These are phyloP conservation scores for Oreochromis aureus DNA, from an alignment of 2,113 vertebrate genomes.

Conservation along the genomic window DNA sequence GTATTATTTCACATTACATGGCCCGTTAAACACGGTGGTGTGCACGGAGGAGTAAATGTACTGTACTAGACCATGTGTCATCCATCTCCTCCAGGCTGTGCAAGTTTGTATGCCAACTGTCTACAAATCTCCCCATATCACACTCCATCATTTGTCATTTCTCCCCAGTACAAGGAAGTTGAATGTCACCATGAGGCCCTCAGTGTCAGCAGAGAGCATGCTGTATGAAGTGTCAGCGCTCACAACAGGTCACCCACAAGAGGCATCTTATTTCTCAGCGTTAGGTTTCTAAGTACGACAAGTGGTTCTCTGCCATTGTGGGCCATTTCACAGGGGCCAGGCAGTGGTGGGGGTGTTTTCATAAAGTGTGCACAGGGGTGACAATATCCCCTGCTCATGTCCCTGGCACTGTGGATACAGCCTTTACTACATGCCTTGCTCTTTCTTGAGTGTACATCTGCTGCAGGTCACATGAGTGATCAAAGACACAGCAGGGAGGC, in stretches of 20 bases:
- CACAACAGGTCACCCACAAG: constrained; percentile 26
- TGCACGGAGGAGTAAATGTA: constrained; percentile 51
- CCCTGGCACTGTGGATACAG: neutral
- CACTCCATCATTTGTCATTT: constrained; percentile 40
- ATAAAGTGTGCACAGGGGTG: neutral
- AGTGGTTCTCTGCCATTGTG: neutral
- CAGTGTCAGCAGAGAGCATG: neutral
- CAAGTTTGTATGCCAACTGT: constrained; percentile 46
- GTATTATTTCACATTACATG: constrained; percentile 23
- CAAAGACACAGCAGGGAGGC: constrained; percentile 44
- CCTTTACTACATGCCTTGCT: neutral
- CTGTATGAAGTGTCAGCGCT: neutral
- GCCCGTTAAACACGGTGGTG: constrained; percentile 52
- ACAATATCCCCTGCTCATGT: neutral
- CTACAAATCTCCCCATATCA: constrained; percentile 30
- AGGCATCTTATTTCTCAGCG: constrained; percentile 15
- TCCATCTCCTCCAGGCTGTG: constrained; percentile 34
- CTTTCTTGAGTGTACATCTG: neutral
- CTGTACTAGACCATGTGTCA: constrained; percentile 54
- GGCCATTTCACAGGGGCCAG: constrained; percentile 7
- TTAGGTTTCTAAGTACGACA: neutral
- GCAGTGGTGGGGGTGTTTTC: neutral
- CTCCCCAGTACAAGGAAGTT: constrained; percentile 7
- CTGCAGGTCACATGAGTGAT: constrained; percentile 51
- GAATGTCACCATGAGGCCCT: constrained; percentile 3